Evolutionary conservation across 1,140 invertebrate genomes (phyloP).

Genomic region (Kradibia gibbosae): DNA sequence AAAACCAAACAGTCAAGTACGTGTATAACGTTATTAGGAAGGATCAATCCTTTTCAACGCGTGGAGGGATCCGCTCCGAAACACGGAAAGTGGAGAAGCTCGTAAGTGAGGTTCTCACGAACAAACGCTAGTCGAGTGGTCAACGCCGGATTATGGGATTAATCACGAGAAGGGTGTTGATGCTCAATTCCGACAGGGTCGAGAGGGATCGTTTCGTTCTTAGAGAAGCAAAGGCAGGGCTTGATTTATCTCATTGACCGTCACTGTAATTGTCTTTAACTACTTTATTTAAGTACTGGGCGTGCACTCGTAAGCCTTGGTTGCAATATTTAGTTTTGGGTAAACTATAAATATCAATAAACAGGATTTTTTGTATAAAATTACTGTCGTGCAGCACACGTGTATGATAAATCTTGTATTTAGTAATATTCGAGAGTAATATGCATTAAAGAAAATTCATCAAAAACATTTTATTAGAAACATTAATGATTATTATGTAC

Average conservation of each 20-base stretch:
- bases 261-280: not conserved
- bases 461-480: no score
- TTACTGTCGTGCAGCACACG: no score
- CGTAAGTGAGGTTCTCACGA: constrained; percentile 55
- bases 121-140: constrained; percentile 54
- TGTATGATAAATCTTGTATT: no score
- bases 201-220: constrained; percentile 61
- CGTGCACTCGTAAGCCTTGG: not conserved
- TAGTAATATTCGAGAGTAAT: no score
- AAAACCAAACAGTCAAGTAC: no score
- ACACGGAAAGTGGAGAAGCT: constrained; percentile 58
- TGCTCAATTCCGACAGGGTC: constrained; percentile 53
- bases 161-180: constrained; percentile 70
- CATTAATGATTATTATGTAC: no score
- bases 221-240: not conserved
- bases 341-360: no score
- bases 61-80: constrained; percentile 55
- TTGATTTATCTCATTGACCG: constrained; percentile 9
- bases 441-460: no score
- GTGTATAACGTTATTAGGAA: not conserved
- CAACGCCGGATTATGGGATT: constrained; percentile 68
- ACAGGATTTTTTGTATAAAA: no score
- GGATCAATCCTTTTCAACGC: constrained; percentile 43
- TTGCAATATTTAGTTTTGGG: no score
- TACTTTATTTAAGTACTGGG: not conserved